Evolutionary conservation across 1,140 invertebrate genomes (phyloP).

Genomic region (Pseudomyrmex flavicornis): DNA sequence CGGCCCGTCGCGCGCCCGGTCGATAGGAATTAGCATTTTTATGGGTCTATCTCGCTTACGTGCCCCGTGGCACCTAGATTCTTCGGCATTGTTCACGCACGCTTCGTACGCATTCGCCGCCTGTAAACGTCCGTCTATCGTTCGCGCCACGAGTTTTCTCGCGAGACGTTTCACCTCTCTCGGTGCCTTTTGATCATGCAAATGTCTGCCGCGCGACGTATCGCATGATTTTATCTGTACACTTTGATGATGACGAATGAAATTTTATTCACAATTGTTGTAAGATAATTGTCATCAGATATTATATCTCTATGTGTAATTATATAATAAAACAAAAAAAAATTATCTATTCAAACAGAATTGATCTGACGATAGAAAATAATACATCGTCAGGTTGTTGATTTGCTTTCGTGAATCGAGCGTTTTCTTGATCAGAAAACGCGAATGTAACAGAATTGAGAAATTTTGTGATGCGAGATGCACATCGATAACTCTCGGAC

Average conservation of each 20-base stretch:
- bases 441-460: background rate
- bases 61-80: slow-evolving; percentile 78
- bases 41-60: slow-evolving; percentile 84
- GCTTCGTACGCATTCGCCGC: slow-evolving; percentile 56
- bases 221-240: background rate
- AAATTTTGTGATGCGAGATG: background rate
- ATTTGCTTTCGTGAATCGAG: background rate
- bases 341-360: background rate
- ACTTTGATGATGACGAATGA: background rate
- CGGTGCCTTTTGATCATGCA: background rate
- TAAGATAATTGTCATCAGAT: no score
- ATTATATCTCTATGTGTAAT: no score
- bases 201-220: background rate
- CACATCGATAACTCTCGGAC: slow-evolving; percentile 16
- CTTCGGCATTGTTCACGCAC: slow-evolving; percentile 77
- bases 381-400: background rate
- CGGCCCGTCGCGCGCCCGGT: slow-evolving; percentile 68
- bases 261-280: background rate
- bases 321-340: no score
- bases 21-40: slow-evolving; percentile 86
- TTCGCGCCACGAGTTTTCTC: slow-evolving; percentile 39
- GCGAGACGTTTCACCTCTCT: slow-evolving; percentile 26
- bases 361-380: no score
- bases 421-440: slow-evolving; percentile 1
- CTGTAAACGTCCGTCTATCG: slow-evolving; percentile 24